A percentile compares a stretch with the other conserved stretches of the same genome.
phyloP scores from a whole-genome alignment of 2,888 invertebrate species.

The Lycophotia porphyrea region DNA sequence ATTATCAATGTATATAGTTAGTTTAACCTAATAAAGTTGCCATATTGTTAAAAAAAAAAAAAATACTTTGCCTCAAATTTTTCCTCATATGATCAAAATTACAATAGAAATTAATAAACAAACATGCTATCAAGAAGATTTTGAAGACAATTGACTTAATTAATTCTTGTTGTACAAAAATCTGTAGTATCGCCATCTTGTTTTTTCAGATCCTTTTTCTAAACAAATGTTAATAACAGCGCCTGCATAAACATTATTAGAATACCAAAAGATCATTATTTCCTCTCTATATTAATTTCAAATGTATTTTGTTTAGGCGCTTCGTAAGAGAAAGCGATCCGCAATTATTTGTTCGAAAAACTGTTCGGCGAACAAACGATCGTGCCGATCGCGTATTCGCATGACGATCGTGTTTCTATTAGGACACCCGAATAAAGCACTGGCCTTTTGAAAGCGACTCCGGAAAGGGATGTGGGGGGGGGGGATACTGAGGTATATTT shows the following conservation, averaged over 20 bases:
- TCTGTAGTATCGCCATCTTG: neutral
- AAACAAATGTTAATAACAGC: neutral
- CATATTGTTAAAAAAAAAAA: too few relatives aligned
- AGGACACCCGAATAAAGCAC: neutral
- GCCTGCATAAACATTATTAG: neutral
- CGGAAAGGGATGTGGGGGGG: too few relatives aligned
- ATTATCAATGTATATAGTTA: too few relatives aligned
- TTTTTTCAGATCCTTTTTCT: neutral
- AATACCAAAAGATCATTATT: neutral
- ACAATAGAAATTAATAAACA: neutral
- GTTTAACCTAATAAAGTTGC: too few relatives aligned
- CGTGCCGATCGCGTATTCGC: neutral
- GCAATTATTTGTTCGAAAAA: neutral
- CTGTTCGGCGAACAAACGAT: neutral
- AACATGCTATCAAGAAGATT: neutral
- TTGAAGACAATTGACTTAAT: neutral
- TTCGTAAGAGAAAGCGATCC: neutral
- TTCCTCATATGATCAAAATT: neutral
- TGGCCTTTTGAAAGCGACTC: neutral
- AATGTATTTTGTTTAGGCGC: neutral
- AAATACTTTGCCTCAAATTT: neutral
- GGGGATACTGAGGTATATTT: neutral
- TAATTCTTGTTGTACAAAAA: neutral
- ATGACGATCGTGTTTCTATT: neutral
- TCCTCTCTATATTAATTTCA: neutral